Conservation (phyloP, 2,113 vertebrate species). For the Cyprichromis sp. region DNA sequence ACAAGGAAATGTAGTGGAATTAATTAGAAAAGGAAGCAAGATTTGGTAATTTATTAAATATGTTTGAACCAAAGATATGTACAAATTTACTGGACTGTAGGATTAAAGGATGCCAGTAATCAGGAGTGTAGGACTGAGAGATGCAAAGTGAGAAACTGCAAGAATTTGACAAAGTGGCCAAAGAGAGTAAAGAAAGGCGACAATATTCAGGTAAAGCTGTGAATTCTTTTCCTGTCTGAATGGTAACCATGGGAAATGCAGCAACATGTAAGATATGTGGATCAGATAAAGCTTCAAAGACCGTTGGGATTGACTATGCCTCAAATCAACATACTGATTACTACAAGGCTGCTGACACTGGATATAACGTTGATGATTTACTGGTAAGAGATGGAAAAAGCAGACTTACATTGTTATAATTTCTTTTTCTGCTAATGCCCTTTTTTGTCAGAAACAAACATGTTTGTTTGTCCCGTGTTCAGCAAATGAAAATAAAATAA, state of each 20-base stretch:
- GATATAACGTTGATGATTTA: slow-evolving; percentile 10
- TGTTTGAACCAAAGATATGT: neutral
- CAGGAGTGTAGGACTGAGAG: neutral
- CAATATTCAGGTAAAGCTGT: neutral
- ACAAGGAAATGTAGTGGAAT: neutral
- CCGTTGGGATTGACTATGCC: slow-evolving; percentile 61
- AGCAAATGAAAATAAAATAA: neutral
- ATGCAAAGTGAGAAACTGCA: neutral
- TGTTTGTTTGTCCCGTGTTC: neutral
- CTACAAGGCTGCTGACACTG: slow-evolving; percentile 61
- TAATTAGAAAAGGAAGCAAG: neutral
- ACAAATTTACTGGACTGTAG: neutral
- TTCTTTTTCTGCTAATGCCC: neutral
- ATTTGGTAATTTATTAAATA: neutral
- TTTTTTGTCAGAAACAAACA: neutral
- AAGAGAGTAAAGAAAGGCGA: neutral
- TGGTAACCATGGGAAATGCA: slow-evolving; percentile 81
- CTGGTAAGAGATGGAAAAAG: slow-evolving; percentile 48
- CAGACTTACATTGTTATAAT: neutral
- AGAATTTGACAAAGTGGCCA: neutral
- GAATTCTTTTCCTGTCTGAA: neutral
- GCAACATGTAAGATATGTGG: slow-evolving; percentile 78
- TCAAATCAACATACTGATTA: slow-evolving; percentile 70
- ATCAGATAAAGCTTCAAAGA: slow-evolving; percentile 60
- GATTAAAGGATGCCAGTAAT: neutral